Evolutionary conservation across 1,140 invertebrate genomes (phyloP).

Genomic region (Aplysia californica): DNA sequence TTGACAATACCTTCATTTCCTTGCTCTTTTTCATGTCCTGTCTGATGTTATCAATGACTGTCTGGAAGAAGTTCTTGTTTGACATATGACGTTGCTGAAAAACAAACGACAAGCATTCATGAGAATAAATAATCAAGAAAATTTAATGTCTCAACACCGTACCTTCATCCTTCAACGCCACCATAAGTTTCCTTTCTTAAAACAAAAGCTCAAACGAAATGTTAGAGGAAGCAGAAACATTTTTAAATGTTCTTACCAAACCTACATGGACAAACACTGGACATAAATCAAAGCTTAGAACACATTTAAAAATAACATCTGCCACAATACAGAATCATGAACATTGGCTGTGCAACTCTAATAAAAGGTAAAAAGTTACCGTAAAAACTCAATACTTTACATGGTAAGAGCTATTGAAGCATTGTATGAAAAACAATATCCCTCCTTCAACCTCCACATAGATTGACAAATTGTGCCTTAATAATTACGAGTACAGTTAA

Average conservation of each 20-base stretch:
- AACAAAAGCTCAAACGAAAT: not conserved
- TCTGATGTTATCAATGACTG: slow-evolving; percentile 92
- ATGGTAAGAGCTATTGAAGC: no score
- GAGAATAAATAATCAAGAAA: not conserved
- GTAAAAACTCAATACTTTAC: no score
- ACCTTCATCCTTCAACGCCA: not conserved
- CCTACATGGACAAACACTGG: no score
- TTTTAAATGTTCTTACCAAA: not conserved
- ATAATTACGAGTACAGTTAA: no score
- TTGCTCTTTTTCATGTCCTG: slow-evolving; percentile 97
- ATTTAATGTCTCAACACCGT: not conserved
- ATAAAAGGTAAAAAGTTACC: no score
- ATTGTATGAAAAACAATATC: no score
- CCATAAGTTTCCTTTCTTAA: not conserved
- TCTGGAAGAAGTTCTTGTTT: slow-evolving; percentile 79
- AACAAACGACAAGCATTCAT: not conserved
- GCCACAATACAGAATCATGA: no score
- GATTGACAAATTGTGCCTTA: no score
- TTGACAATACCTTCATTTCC: slow-evolving; percentile 96
- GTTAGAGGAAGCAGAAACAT: not conserved
- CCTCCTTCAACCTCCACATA: no score
- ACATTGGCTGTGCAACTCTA: no score
- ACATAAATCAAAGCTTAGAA: no score
- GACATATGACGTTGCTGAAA: slow-evolving; percentile 59
- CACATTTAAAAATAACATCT: no score